Percentiles rank a stretch among this genome's conserved stretches.
Evolutionary conservation across 1,140 invertebrate species (phyloP).

Genomic region (Leptinotarsa texana): DNA sequence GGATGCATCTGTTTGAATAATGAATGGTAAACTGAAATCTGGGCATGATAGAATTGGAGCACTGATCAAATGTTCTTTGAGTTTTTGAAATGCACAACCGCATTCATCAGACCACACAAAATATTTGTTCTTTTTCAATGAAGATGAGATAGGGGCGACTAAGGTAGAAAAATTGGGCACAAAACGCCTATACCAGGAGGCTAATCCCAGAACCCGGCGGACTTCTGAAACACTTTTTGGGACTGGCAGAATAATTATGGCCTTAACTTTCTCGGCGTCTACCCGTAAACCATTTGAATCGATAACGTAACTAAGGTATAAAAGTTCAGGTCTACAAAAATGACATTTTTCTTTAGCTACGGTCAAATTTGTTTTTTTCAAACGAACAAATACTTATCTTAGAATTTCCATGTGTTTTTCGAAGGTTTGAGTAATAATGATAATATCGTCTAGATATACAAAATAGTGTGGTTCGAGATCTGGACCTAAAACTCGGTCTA

Average conservation of each 20-base stretch:
- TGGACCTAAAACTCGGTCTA: conserved; percentile 45
- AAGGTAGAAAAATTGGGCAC: not conserved
- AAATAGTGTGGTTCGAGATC: conserved; percentile 39
- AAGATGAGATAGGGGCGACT: not conserved
- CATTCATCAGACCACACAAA: conserved; percentile 10
- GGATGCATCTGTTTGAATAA: conserved; percentile 40
- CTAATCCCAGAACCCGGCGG: not conserved
- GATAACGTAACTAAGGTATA: conserved; percentile 11
- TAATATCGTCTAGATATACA: conserved; percentile 52
- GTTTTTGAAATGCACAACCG: conserved; percentile 18
- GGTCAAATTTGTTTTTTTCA: conserved; percentile 27
- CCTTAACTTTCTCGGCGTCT: conserved; percentile 28
- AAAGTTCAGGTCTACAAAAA: conserved; percentile 6
- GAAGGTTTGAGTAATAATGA: conserved; percentile 40
- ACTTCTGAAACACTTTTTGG: conserved; percentile 12
- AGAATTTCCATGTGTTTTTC: conserved; percentile 9
- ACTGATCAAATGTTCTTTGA: conserved; percentile 16
- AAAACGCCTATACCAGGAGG: conserved; percentile 14
- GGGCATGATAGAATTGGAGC: conserved; percentile 33
- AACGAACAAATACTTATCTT: not conserved
- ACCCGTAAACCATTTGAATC: not conserved
- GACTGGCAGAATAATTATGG: conserved; percentile 36
- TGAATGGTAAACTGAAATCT: conserved; percentile 34
- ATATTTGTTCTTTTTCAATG: not conserved
- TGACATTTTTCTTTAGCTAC: conserved; percentile 12